Evolutionary conservation across 1,140 invertebrate species (phyloP).

Genomic region (Ceratosolen solmsi): DNA sequence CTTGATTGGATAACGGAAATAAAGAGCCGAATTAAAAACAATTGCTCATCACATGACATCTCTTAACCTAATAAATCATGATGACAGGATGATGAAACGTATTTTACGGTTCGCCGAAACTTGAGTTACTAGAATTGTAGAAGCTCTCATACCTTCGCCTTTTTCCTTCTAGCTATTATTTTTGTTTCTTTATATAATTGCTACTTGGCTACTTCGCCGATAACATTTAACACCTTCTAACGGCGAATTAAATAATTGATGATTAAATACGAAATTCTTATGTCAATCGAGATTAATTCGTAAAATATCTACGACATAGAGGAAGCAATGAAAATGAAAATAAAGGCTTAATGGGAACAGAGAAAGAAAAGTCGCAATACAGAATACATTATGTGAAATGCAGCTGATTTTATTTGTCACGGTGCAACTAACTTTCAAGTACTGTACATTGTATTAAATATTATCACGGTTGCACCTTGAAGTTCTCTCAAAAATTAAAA

Average conservation of each 20-base stretch:
- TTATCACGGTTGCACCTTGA: too few species aligned
- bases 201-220: background rate
- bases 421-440: too few species aligned
- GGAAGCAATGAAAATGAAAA: too few species aligned
- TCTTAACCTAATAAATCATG: conserved; percentile 33
- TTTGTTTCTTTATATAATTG: too few species aligned
- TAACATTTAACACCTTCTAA: background rate
- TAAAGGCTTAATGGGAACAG: too few species aligned
- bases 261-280: background rate
- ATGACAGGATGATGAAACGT: conserved; percentile 43
- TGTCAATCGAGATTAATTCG: too few species aligned
- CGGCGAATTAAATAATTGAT: background rate
- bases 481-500: too few species aligned
- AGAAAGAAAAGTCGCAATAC: too few species aligned
- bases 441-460: too few species aligned
- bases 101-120: conserved; percentile 34
- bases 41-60: conserved; percentile 14
- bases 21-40: conserved; percentile 15
- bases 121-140: conserved; percentile 7
- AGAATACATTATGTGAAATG: too few species aligned
- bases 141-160: background rate
- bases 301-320: too few species aligned
- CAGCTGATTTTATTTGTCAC: too few species aligned
- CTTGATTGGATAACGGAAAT: conserved; percentile 5
- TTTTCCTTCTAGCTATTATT: background rate